Conservation (phyloP, 2,888 invertebrate species). For the Rotaria socialis region DNA sequence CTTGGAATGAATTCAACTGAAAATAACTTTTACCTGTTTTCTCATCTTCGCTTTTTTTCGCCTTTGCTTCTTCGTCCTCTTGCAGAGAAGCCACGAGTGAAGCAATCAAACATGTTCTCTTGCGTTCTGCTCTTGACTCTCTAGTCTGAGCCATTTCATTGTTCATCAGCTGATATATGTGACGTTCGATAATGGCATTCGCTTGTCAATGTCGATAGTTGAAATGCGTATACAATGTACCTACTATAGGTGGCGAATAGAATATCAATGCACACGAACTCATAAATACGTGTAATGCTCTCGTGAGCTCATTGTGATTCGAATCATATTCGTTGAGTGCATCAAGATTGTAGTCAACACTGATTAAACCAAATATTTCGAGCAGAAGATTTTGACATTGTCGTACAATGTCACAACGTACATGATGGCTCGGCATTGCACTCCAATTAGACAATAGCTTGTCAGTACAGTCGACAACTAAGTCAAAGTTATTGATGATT, state of each 20-base stretch:
- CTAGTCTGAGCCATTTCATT: neutral
- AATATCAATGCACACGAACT: neutral
- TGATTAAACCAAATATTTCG: neutral
- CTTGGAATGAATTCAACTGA: too few species aligned
- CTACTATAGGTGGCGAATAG: neutral
- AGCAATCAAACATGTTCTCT: neutral
- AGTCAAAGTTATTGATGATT: neutral
- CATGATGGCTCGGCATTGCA: neutral
- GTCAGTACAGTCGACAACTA: slow-evolving; percentile 10
- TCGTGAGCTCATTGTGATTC: neutral
- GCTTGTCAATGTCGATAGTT: neutral
- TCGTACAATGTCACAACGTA: neutral
- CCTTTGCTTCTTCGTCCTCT: neutral
- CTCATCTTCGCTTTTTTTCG: neutral
- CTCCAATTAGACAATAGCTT: neutral
- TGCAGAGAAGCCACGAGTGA: neutral
- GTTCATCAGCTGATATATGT: neutral
- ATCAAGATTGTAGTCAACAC: neutral
- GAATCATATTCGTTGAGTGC: neutral
- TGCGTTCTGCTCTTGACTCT: neutral
- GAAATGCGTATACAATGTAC: neutral
- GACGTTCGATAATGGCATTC: neutral
- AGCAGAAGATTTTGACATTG: neutral
- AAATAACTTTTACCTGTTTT: neutral
- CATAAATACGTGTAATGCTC: neutral